These are phyloP conservation scores for Xestia rhomboidea DNA, from an alignment of 2,888 invertebrate species.

Conservation along the genomic window DNA sequence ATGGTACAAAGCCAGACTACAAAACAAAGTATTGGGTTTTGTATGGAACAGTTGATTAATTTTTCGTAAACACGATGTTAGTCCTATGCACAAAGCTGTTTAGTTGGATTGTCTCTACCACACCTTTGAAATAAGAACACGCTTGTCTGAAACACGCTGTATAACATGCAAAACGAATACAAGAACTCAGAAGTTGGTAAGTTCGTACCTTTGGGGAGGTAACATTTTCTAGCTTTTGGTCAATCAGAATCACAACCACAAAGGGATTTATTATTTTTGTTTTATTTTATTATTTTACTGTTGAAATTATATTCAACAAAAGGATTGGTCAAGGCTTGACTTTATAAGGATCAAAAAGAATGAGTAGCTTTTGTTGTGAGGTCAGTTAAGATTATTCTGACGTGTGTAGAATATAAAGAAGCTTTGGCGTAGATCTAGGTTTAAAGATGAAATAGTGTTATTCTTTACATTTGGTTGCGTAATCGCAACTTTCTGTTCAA, in stretches of 20 bases:
- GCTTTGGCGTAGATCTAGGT: neutral
- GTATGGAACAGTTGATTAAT: neutral
- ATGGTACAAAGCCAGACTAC: neutral
- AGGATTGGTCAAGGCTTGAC: neutral
- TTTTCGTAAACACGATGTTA: neutral
- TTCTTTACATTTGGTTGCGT: neutral
- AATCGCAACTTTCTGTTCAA: neutral
- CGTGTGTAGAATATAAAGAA: neutral
- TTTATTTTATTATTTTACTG: too few species aligned
- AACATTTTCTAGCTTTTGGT: neutral
- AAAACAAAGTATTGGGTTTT: neutral
- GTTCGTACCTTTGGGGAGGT: neutral
- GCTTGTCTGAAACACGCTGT: neutral
- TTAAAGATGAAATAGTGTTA: neutral
- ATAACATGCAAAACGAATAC: neutral
- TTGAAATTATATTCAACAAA: constrained; percentile 5
- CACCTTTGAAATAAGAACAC: neutral
- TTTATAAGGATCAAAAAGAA: neutral
- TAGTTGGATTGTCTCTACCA: neutral
- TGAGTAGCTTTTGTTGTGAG: neutral
- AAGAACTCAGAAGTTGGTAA: neutral
- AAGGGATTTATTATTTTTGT: constrained; percentile 4
- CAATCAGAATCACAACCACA: constrained; percentile 8
- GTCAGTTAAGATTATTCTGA: neutral
- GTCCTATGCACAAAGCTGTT: neutral